Conservation (phyloP, 2,797 vertebrate genomes). For the Morus bassanus region DNA sequence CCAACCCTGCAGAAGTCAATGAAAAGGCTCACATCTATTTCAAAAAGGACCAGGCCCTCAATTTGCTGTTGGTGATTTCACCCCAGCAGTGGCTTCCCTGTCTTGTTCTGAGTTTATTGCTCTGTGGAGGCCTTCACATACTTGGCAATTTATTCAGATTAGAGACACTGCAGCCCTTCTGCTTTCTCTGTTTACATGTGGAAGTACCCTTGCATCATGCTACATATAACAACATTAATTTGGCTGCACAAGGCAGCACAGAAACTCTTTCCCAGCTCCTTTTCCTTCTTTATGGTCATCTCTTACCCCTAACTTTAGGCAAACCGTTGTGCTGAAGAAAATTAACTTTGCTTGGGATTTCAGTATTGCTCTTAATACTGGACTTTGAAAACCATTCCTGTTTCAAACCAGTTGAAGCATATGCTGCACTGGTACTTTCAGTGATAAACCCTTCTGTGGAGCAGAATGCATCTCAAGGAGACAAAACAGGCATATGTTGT, state of each 20-base stretch:
- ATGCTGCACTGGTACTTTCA: neutral
- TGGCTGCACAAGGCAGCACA: neutral
- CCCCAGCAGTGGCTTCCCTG: neutral
- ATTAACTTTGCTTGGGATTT: neutral
- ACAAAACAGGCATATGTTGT: neutral
- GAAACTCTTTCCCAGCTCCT: neutral
- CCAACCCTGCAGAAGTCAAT: neutral
- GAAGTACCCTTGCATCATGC: neutral
- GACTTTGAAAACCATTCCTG: neutral
- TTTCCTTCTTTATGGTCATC: neutral
- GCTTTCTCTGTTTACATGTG: neutral
- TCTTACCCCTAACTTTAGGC: neutral
- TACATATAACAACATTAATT: fast-evolving
- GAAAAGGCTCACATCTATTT: neutral
- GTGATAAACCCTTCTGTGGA: fast-evolving
- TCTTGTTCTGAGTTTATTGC: neutral
- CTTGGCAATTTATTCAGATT: neutral
- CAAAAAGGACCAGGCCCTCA: neutral
- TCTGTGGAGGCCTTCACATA: fast-evolving
- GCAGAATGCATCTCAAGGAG: neutral
- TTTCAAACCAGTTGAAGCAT: neutral
- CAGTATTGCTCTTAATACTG: neutral
- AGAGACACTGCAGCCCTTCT: neutral
- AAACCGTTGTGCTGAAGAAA: neutral
- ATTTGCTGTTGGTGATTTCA: neutral